These are phyloP conservation scores for Leptinotarsa lineolata DNA, from an alignment of 1,140 invertebrate species.

Conservation along the genomic window DNA sequence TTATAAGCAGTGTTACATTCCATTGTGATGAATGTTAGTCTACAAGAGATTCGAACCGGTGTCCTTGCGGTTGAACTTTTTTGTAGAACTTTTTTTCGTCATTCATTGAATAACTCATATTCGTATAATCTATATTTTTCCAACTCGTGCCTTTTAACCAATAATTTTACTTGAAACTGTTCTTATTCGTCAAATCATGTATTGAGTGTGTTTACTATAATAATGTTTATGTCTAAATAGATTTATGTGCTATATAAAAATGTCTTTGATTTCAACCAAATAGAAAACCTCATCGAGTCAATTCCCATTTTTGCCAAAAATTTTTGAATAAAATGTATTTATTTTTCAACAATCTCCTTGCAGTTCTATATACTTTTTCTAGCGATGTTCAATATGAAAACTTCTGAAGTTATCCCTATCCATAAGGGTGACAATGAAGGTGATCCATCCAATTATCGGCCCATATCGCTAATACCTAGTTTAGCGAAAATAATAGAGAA, in stretches of 20 bases:
- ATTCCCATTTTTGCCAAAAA: too few species aligned
- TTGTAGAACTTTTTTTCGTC: slow-evolving; percentile 9
- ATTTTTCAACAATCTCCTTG: too few species aligned
- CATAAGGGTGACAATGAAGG: too few species aligned
- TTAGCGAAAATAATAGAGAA: too few species aligned
- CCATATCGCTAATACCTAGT: too few species aligned
- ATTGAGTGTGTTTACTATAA: slow-evolving; percentile 47
- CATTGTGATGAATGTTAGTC: not conserved
- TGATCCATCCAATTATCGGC: too few species aligned
- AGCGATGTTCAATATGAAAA: too few species aligned
- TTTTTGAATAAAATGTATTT: too few species aligned
- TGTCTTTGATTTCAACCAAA: too few species aligned
- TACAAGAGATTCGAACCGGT: not conserved
- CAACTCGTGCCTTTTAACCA: slow-evolving; percentile 48
- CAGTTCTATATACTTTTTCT: too few species aligned
- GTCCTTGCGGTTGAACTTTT: not conserved
- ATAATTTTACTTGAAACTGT: slow-evolving; percentile 45
- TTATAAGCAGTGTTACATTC: slow-evolving; percentile 15
- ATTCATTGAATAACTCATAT: slow-evolving; percentile 20
- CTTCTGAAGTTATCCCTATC: too few species aligned
- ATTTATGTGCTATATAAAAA: slow-evolving; percentile 42
- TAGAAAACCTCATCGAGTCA: too few species aligned
- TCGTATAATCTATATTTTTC: slow-evolving; percentile 41
- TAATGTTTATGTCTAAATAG: slow-evolving; percentile 48
- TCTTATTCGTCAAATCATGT: slow-evolving; percentile 44